Evolutionary conservation across 2,113 vertebrate species (phyloP).

Genomic region (Crotalus tigris): DNA sequence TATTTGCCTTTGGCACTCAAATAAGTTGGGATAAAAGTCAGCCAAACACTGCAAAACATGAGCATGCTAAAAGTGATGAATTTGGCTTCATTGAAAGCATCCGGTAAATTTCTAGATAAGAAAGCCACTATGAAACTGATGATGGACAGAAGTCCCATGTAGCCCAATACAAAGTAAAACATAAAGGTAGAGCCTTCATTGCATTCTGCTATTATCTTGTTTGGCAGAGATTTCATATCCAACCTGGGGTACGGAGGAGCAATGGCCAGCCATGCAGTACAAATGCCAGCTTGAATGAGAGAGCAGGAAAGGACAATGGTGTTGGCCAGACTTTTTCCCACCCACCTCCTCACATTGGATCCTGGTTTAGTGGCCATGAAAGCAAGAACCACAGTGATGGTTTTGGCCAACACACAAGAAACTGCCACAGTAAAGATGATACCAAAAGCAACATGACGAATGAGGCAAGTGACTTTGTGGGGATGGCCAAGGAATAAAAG

Average conservation of each 20-base stretch:
- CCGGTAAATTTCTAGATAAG: not conserved
- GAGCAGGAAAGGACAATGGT: not conserved
- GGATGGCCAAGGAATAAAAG: not conserved
- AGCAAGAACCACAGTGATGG: not conserved
- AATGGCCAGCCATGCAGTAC: not conserved
- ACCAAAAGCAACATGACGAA: not conserved
- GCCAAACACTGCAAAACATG: not conserved
- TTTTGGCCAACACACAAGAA: conserved; percentile 9
- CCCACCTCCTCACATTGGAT: not conserved
- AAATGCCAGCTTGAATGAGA: not conserved
- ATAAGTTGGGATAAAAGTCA: not conserved
- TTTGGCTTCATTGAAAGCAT: not conserved
- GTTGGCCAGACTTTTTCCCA: not conserved
- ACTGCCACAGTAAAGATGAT: not conserved
- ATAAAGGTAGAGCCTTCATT: too few species aligned
- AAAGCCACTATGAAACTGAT: not conserved
- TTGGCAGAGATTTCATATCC: not conserved
- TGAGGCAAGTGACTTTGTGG: not conserved
- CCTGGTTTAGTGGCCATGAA: conserved; percentile 5
- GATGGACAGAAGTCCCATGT: too few species aligned
- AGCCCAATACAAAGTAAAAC: too few species aligned
- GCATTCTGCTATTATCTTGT: too few species aligned
- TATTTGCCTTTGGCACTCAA: not conserved
- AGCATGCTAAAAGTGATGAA: conserved; percentile 8
- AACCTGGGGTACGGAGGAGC: not conserved